phyloP scores from a whole-genome alignment of 1,140 invertebrate genomes.

The Drosophila yakuba region DNA sequence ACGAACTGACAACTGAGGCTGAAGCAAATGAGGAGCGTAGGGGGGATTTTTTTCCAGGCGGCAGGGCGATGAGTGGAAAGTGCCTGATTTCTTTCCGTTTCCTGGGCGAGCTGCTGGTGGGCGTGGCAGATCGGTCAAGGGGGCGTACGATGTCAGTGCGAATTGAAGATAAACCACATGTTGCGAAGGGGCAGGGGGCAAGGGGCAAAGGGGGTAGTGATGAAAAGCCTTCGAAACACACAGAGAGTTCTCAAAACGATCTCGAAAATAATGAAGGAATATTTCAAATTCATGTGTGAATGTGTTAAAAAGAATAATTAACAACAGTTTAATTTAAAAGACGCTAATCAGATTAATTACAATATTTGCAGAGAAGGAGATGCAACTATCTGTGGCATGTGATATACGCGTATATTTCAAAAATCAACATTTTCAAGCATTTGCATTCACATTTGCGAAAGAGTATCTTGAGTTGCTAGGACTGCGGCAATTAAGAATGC shows the following conservation, averaged over 20 bases:
- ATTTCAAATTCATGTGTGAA: not conserved
- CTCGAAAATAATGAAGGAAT: not conserved
- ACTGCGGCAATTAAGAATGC: not conserved
- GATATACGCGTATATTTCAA: too few relatives aligned
- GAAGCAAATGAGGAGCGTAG: not conserved
- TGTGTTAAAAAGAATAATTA: too few relatives aligned
- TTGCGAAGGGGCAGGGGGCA: not conserved
- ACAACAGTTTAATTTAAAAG: too few relatives aligned
- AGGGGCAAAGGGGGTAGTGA: not conserved
- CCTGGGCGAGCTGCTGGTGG: slow-evolving; percentile 10
- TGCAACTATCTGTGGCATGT: too few relatives aligned
- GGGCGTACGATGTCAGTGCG: slow-evolving; percentile 30
- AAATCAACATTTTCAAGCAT: too few relatives aligned
- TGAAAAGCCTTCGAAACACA: not conserved
- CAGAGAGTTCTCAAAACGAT: not conserved
- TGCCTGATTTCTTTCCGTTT: slow-evolving; percentile 61
- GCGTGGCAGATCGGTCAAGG: not conserved
- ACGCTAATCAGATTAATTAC: too few relatives aligned
- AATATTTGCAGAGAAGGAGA: too few relatives aligned
- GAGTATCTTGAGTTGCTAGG: too few relatives aligned
- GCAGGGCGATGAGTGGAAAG: slow-evolving; percentile 7
- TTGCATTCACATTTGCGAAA: too few relatives aligned
- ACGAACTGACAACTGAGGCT: slow-evolving; percentile 50
- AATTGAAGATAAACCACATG: slow-evolving; percentile 39
- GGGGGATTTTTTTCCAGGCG: not conserved